Evolutionary conservation across 2,113 vertebrate genomes (phyloP), one percentile per base, ranked within the genome.

Genomic region (Oreochromis niloticus): DNA sequence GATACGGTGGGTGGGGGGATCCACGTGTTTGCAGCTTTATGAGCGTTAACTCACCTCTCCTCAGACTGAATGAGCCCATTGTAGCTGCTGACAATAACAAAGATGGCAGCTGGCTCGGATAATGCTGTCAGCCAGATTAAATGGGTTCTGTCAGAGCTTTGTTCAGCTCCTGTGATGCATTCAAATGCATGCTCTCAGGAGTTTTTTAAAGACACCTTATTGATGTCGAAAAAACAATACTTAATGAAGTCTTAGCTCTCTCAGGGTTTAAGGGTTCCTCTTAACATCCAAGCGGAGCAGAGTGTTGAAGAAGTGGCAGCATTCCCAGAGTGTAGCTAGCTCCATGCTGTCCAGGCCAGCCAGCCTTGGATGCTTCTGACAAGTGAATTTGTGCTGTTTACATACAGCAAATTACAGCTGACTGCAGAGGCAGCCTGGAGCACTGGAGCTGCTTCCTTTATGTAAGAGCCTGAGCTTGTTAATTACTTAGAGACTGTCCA

Each of bases 401-500:
- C 93, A 88, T 80, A 92, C 89, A 94, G 91, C 85, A 92, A 79
- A 89, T 88, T 63, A 89, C 46, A 83, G 61, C 63, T 10, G 66
- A 86, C 57, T 81, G 22, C 66, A 34, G 79, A 57, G 84, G 30
- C 11, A 27, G 66, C 71, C 52, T 5, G 12, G 22, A 61, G 87
- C 83, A 3, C 34, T 3, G 61, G 79, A 56, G 80, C 85, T 7
- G 55, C 85, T 81, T 88, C 48, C 56, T 88, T 80, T 84, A 91
- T 79, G 85, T 61, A 90, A 79, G 82, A 87, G 68, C 73, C 84
- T 85, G 88, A 95, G 91, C 93, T 93, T 27, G 83, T 94, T 94
- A 95, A 91, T 95, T 91, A 95, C 91, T 94, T 92, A 91, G 84
- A 86, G 82, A 85, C 84, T 10, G 79, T 85, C 85, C 91, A 92